Evolutionary conservation across 2,797 vertebrate species (phyloP).

Genomic region (Selene dorsalis): DNA sequence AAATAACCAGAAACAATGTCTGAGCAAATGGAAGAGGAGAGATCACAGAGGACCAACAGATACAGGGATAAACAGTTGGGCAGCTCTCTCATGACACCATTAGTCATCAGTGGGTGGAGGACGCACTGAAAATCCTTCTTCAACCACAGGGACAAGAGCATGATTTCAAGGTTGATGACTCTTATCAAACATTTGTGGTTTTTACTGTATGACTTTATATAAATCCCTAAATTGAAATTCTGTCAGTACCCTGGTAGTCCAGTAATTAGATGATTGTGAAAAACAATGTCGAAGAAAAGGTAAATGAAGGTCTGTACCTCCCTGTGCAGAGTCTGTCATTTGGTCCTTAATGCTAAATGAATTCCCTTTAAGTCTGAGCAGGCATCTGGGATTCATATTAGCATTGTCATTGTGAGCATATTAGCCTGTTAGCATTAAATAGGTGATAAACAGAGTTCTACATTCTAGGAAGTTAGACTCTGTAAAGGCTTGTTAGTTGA

Average conservation of each 20-base stretch:
- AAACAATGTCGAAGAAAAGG: not conserved
- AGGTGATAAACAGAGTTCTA: too few relatives aligned
- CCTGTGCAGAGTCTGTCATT: not conserved
- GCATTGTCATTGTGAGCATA: too few relatives aligned
- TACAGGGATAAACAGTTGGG: slow-evolving; percentile 56
- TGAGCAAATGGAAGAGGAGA: slow-evolving; percentile 58
- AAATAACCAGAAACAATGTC: slow-evolving; percentile 76
- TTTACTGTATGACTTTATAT: slow-evolving; percentile 14
- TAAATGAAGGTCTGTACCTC: not conserved
- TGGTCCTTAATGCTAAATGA: not conserved
- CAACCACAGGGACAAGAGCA: slow-evolving; percentile 26
- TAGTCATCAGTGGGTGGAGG: slow-evolving; percentile 54
- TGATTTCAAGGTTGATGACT: slow-evolving; percentile 42
- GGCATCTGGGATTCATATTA: too few relatives aligned
- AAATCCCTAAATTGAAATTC: slow-evolving; percentile 31
- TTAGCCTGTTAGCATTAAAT: too few relatives aligned
- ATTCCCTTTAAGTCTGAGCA: too few relatives aligned
- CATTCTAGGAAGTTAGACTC: not conserved
- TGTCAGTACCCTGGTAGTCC: not conserved
- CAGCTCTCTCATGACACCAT: slow-evolving; percentile 55
- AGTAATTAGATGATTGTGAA: slow-evolving; percentile 18
- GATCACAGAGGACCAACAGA: slow-evolving; percentile 52
- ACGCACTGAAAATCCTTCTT: slow-evolving; percentile 42
- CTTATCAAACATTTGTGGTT: slow-evolving; percentile 45
- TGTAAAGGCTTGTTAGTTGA: too few relatives aligned